These are phyloP conservation scores for Xylocampa areola DNA, from an alignment of 2,888 invertebrate species.

Conservation along the genomic window DNA sequence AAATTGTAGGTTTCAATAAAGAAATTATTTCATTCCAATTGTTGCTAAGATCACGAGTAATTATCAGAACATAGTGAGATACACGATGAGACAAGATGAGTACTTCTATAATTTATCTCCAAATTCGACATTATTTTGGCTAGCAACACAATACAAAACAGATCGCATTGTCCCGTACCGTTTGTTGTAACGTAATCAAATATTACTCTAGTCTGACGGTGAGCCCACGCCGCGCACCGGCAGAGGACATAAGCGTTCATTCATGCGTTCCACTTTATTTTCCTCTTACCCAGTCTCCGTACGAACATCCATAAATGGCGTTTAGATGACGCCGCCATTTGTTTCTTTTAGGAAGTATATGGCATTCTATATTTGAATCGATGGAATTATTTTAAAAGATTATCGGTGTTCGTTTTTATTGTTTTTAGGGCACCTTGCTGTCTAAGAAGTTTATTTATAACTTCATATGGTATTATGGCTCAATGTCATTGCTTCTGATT, in stretches of 20 bases:
- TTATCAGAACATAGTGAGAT: background rate
- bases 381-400: slow-evolving; percentile 7
- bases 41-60: too few relatives aligned
- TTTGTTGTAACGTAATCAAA: slow-evolving; percentile 49
- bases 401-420: background rate
- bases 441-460: background rate
- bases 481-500: slow-evolving; percentile 20
- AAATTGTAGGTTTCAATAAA: too few relatives aligned
- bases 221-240: slow-evolving; percentile 63
- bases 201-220: slow-evolving; percentile 65
- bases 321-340: slow-evolving; percentile 32
- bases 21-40: too few relatives aligned
- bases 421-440: background rate
- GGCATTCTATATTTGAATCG: slow-evolving; percentile 38
- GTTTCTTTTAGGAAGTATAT: slow-evolving; percentile 24
- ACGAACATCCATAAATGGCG: slow-evolving; percentile 33
- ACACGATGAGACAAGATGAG: too few relatives aligned
- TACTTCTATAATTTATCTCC: too few relatives aligned
- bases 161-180: slow-evolving; percentile 31
- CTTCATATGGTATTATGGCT: slow-evolving; percentile 18
- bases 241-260: slow-evolving; percentile 58
- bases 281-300: slow-evolving; percentile 56
- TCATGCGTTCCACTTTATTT: slow-evolving; percentile 67
- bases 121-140: too few relatives aligned
- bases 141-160: slow-evolving; percentile 32